Percentiles rank a stretch among this genome's conserved stretches.
These are phyloP conservation scores for Oryzias celebensis DNA, from an alignment of 2,113 vertebrate genomes.

Conservation along the genomic window DNA sequence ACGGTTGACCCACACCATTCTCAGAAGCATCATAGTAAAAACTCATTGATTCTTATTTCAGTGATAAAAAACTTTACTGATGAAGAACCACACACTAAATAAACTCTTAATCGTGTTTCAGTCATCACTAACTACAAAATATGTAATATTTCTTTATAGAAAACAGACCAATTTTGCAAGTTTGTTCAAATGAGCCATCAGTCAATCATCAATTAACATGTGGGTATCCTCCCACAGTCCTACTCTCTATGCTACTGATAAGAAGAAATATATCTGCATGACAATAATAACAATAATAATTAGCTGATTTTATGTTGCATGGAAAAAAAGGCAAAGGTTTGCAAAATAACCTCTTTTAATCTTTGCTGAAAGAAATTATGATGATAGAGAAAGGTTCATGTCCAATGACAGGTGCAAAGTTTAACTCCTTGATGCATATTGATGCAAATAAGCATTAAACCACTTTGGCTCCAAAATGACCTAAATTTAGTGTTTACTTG, in stretches of 20 bases:
- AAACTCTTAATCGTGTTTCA: slow-evolving; percentile 11
- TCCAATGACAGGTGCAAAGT: slow-evolving; percentile 1
- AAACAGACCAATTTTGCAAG: slow-evolving; percentile 46
- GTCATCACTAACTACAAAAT: not conserved
- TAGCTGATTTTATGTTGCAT: slow-evolving; percentile 17
- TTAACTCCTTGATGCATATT: no score
- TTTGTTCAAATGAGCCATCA: slow-evolving; percentile 39
- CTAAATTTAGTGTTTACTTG: no score
- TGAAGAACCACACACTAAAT: not conserved
- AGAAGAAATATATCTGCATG: slow-evolving; percentile 35
- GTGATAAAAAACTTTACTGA: not conserved
- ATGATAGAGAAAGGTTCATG: slow-evolving; percentile 8
- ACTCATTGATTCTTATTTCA: not conserved
- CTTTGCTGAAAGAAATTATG: slow-evolving; percentile 10
- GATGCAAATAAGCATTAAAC: no score
- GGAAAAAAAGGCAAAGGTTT: slow-evolving; percentile 22
- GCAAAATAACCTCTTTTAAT: slow-evolving; percentile 18
- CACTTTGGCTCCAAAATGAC: no score
- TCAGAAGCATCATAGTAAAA: slow-evolving; percentile 1
- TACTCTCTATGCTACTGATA: slow-evolving; percentile 44
- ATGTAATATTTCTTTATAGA: slow-evolving; percentile 26
- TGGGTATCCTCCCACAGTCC: slow-evolving; percentile 43
- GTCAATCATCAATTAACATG: slow-evolving; percentile 57
- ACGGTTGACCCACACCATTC: slow-evolving; percentile 12
- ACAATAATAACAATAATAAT: slow-evolving; percentile 20